Evolutionary conservation across 2,888 invertebrate genomes (phyloP).

Genomic region (Scaptodrosophila latifasciaeformis): DNA sequence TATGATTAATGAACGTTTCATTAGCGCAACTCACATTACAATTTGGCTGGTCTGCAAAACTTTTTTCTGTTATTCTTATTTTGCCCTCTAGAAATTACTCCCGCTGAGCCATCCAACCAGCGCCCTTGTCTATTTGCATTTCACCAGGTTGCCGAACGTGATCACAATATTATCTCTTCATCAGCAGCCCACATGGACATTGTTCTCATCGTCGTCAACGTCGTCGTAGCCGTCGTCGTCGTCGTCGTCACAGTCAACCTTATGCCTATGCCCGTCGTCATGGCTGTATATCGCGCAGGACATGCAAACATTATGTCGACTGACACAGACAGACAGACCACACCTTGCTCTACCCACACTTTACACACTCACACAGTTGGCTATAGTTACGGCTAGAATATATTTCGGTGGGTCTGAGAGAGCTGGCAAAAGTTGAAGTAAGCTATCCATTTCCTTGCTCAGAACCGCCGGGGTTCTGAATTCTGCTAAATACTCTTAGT

Average conservation of each 20-base stretch:
- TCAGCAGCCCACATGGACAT: conserved; percentile 36
- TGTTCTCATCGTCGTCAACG: no score
- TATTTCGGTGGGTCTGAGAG: no score
- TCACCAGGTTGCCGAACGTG: conserved; percentile 64
- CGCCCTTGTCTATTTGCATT: conserved; percentile 53
- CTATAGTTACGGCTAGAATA: no score
- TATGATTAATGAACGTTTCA: conserved; percentile 69
- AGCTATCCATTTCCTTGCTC: not conserved
- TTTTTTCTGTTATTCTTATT: not conserved
- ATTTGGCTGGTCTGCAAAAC: conserved; percentile 14
- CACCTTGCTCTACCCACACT: no score
- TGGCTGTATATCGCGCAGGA: conserved; percentile 21
- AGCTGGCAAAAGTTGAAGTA: not conserved
- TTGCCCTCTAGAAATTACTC: not conserved
- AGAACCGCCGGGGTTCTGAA: conserved; percentile 2
- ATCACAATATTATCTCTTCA: conserved; percentile 71
- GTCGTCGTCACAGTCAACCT: not conserved
- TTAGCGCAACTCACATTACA: conserved; percentile 54
- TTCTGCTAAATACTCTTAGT: conserved; percentile 1
- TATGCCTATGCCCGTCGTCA: not conserved
- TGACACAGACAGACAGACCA: conserved; percentile 10
- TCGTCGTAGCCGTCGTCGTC: not conserved
- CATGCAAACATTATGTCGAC: conserved; percentile 31
- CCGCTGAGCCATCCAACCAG: no score
- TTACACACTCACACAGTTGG: no score